These are phyloP conservation scores for Darwinula stevensoni DNA, from an alignment of 2,888 invertebrate genomes.

Conservation along the genomic window DNA sequence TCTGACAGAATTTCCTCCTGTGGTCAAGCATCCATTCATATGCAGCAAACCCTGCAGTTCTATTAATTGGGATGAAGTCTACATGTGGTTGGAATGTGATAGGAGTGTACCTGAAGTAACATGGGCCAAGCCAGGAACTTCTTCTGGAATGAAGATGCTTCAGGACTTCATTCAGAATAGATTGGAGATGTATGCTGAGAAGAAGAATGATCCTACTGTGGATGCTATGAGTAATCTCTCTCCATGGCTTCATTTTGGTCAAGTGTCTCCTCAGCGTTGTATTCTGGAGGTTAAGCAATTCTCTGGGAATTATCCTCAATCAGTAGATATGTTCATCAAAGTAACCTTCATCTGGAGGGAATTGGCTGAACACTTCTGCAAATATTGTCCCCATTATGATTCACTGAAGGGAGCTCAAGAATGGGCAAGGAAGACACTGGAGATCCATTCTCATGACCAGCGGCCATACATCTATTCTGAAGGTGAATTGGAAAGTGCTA, in stretches of 20 bases:
- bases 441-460: too few species aligned
- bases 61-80: constrained; percentile 36
- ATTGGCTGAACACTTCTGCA: constrained; percentile 66
- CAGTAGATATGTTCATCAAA: constrained; percentile 48
- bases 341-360: constrained; percentile 62
- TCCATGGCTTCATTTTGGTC: constrained; percentile 76
- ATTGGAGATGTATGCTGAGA: constrained; percentile 30
- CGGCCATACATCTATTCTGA: constrained; percentile 37
- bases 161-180: constrained; percentile 35
- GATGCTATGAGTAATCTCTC: constrained; percentile 50
- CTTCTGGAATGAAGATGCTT: constrained; percentile 31
- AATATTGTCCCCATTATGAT: constrained; percentile 57
- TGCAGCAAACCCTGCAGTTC: constrained; percentile 17
- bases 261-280: constrained; percentile 52
- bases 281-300: constrained; percentile 36
- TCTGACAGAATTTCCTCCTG: constrained; percentile 50
- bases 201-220: constrained; percentile 48
- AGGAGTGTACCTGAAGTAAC: constrained; percentile 35
- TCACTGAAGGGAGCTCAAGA: constrained; percentile 37
- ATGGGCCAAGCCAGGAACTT: constrained; percentile 50
- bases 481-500: constrained; percentile 33
- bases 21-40: constrained; percentile 38
- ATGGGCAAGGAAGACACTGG: constrained; percentile 48
- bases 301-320: constrained; percentile 28
- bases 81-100: constrained; percentile 32